These are phyloP conservation scores for Cryptocheilus praepositus DNA, from an alignment of 2,888 invertebrate genomes.

Conservation along the genomic window DNA sequence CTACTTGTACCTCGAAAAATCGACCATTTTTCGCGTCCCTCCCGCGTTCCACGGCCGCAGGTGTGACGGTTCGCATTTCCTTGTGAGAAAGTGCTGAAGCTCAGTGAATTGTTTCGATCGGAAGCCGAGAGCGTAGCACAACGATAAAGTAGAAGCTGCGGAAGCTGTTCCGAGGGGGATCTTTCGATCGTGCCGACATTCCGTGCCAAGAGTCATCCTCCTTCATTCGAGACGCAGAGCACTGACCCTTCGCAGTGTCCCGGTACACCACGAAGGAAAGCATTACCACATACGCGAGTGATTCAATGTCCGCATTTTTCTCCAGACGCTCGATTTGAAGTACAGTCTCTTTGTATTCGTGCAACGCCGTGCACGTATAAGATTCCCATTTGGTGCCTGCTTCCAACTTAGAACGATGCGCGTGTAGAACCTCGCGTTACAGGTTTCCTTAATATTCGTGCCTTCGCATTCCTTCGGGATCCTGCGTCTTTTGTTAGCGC, in stretches of 20 bases:
- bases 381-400: too few species aligned
- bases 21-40: slow-evolving; percentile 33
- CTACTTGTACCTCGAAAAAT: slow-evolving; percentile 33
- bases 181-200: slow-evolving; percentile 53
- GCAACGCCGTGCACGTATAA: too few species aligned
- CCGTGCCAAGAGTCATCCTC: slow-evolving; percentile 39
- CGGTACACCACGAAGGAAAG: neutral
- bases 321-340: too few species aligned
- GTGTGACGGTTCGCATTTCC: slow-evolving; percentile 6
- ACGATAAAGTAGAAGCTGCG: slow-evolving; percentile 25
- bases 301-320: too few species aligned
- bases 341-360: neutral
- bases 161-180: slow-evolving; percentile 37
- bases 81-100: too few species aligned
- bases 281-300: neutral
- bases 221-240: slow-evolving; percentile 49
- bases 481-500: too few species aligned
- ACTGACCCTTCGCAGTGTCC: slow-evolving; percentile 51
- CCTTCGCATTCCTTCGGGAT: too few species aligned
- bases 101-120: slow-evolving; percentile 21
- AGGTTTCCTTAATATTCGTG: too few species aligned
- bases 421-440: too few species aligned
- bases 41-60: slow-evolving; percentile 18
- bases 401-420: too few species aligned
- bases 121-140: slow-evolving; percentile 12